phyloP scores from a whole-genome alignment of 2,113 vertebrate genomes.

The Carollia perspicillata region DNA sequence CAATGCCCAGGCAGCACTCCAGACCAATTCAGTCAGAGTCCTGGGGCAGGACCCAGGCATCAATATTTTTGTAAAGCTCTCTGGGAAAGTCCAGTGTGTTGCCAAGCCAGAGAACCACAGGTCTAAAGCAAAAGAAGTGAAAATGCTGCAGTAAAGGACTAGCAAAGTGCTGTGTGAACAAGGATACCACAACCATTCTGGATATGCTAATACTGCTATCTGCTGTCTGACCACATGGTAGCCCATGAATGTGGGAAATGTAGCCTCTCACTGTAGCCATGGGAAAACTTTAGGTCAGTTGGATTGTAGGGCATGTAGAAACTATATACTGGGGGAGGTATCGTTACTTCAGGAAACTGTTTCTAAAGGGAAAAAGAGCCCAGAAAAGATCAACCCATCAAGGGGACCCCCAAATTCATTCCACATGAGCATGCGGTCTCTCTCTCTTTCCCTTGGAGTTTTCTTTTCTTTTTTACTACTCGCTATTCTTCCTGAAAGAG shows the following conservation, averaged over 20 bases:
- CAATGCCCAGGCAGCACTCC: neutral
- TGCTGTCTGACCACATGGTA: neutral
- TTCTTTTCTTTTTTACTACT: neutral
- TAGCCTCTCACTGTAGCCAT: neutral
- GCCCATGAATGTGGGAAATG: neutral
- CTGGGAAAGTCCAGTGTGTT: neutral
- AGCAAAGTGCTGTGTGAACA: neutral
- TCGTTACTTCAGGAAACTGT: neutral
- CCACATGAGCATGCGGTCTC: neutral
- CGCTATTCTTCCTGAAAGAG: neutral
- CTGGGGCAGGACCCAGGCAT: neutral
- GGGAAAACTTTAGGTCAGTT: neutral
- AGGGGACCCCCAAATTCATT: neutral
- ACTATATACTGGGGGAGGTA: neutral
- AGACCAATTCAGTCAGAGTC: neutral
- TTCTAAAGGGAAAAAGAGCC: neutral
- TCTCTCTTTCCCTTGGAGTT: neutral
- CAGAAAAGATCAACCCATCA: neutral
- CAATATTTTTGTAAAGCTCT: neutral
- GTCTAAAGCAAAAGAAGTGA: neutral
- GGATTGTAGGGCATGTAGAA: neutral
- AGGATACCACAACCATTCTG: neutral
- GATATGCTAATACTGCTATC: neutral
- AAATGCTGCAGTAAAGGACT: neutral
- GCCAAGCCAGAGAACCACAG: neutral